A percentile compares a stretch with the other conserved stretches of the same genome.
These are phyloP conservation scores for Onchidella celtica DNA, from an alignment of 2,888 invertebrate genomes.

Conservation along the genomic window DNA sequence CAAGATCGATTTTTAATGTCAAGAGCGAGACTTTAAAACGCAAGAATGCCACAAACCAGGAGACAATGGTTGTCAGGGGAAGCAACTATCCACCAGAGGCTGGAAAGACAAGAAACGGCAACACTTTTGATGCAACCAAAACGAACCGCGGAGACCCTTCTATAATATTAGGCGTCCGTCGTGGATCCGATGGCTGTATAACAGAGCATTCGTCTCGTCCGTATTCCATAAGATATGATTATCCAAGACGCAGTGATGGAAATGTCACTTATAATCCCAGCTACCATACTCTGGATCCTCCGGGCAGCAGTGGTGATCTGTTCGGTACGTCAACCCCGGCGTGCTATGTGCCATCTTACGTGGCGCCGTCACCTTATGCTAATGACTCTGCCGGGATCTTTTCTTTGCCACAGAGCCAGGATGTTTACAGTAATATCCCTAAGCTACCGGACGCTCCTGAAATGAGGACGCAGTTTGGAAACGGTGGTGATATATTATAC, in stretches of 20 bases:
- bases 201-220: background rate
- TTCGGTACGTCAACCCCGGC: no score
- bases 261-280: background rate
- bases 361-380: background rate
- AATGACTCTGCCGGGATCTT: background rate
- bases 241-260: background rate
- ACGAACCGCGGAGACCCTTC: background rate
- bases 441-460: no score
- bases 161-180: background rate
- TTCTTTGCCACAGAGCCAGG: background rate
- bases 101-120: background rate
- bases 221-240: background rate
- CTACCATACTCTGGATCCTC: background rate
- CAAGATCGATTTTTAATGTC: background rate
- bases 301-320: background rate
- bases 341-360: background rate
- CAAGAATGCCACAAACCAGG: background rate
- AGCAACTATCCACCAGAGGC: background rate
- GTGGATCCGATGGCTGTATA: background rate
- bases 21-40: background rate
- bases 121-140: background rate
- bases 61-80: background rate
- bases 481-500: background rate
- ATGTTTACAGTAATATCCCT: background rate
- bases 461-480: background rate